A percentile compares a stretch with the other conserved stretches of the same genome.
These are phyloP conservation scores for Mamestra configurata DNA, from an alignment of 1,140 invertebrate species.

Conservation along the genomic window DNA sequence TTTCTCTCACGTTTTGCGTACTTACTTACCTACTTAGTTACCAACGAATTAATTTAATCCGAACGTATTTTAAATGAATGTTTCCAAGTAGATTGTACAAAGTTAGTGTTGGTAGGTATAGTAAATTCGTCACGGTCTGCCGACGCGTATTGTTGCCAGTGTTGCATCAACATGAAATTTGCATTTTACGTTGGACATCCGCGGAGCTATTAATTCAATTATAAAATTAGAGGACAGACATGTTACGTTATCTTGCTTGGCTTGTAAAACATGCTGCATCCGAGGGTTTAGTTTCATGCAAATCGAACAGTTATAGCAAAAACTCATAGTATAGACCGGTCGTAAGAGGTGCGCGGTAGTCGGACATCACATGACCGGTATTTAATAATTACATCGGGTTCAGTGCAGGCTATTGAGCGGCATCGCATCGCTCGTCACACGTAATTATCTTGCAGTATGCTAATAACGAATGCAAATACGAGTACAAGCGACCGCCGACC, in stretches of 20 bases:
- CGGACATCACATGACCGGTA: slow-evolving; percentile 60
- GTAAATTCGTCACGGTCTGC: slow-evolving; percentile 74
- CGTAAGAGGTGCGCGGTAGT: not conserved
- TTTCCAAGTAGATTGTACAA: slow-evolving; percentile 66
- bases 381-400: slow-evolving; percentile 67
- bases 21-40: not conserved
- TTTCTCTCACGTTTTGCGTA: slow-evolving; percentile 30
- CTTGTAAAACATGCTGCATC: slow-evolving; percentile 16
- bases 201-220: slow-evolving; percentile 77
- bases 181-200: slow-evolving; percentile 76
- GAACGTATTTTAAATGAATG: slow-evolving; percentile 68
- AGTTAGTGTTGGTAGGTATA: slow-evolving; percentile 60
- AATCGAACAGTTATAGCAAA: slow-evolving; percentile 50
- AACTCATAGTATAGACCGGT: slow-evolving; percentile 18
- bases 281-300: slow-evolving; percentile 43
- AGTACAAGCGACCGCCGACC: slow-evolving; percentile 60
- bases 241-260: slow-evolving; percentile 14
- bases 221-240: slow-evolving; percentile 66
- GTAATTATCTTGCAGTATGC: slow-evolving; percentile 80
- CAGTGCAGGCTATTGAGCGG: slow-evolving; percentile 60
- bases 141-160: slow-evolving; percentile 70
- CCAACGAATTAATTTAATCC: slow-evolving; percentile 35
- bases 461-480: slow-evolving; percentile 83
- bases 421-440: slow-evolving; percentile 71
- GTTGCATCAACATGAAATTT: slow-evolving; percentile 77